Evolutionary conservation across 1,140 invertebrate genomes (phyloP).

Genomic region (Chlorops oryzae): DNA sequence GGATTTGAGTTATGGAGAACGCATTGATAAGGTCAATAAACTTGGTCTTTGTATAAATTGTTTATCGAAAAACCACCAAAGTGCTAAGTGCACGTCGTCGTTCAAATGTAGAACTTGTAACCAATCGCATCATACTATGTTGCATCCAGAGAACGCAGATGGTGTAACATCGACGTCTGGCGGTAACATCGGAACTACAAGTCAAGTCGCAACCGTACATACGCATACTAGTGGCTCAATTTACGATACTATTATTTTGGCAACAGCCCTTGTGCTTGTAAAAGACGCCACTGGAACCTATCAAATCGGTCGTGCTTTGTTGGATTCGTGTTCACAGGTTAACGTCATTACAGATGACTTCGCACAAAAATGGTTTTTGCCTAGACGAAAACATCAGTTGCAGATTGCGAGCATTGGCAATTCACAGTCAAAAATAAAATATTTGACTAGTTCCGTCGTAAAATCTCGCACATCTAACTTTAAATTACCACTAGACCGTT

Average conservation of each 20-base stretch:
- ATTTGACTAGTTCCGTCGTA: neutral
- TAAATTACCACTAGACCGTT: conserved; percentile 7
- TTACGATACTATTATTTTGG: neutral
- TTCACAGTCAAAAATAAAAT: conserved; percentile 1
- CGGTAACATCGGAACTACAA: too few relatives aligned
- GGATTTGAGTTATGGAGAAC: neutral
- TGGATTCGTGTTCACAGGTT: conserved; percentile 4
- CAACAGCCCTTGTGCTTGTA: neutral
- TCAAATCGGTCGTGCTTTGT: neutral
- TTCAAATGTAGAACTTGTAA: neutral
- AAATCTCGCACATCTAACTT: conserved; percentile 4
- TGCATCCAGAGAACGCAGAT: too few relatives aligned
- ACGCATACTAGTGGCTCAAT: neutral
- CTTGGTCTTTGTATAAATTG: too few relatives aligned
- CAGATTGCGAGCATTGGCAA: conserved; percentile 3
- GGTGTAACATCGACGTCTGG: too few relatives aligned
- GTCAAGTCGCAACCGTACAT: too few relatives aligned
- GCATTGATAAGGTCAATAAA: too few relatives aligned
- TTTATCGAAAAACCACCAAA: too few relatives aligned
- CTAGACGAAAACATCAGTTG: neutral
- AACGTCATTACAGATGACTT: conserved; percentile 10
- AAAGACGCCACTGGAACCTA: conserved; percentile 16
- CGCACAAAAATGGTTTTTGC: neutral
- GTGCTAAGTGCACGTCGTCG: too few relatives aligned
- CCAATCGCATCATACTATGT: neutral